Percentiles rank a stretch among this genome's conserved stretches.
Evolutionary conservation across 2,888 invertebrate genomes (phyloP).

Genomic region (Xestia sexstrigata): DNA sequence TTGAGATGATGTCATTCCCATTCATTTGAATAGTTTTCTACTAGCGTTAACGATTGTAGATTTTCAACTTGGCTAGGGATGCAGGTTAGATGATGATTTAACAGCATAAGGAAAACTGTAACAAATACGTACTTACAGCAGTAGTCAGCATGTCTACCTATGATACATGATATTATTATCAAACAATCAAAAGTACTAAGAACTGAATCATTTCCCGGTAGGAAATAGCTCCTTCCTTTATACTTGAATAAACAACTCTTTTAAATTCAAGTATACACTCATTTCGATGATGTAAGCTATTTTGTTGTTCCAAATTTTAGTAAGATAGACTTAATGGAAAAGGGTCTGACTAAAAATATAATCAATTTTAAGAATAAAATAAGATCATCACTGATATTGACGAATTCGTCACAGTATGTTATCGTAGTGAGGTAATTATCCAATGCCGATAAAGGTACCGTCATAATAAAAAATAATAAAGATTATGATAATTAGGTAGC

Average conservation of each 20-base stretch:
- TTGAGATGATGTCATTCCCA: no score
- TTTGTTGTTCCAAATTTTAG: slow-evolving; percentile 25
- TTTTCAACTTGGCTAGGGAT: no score
- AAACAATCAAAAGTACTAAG: slow-evolving; percentile 53
- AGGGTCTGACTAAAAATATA: slow-evolving; percentile 38
- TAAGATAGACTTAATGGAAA: slow-evolving; percentile 42
- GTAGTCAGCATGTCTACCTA: slow-evolving; percentile 70
- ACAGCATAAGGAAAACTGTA: slow-evolving; percentile 44
- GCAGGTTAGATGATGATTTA: neutral
- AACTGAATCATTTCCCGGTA: slow-evolving; percentile 59
- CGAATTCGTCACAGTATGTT: slow-evolving; percentile 36
- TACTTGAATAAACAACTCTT: neutral
- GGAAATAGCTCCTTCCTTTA: slow-evolving; percentile 22
- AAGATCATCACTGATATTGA: slow-evolving; percentile 36
- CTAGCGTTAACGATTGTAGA: no score
- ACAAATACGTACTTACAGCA: neutral
- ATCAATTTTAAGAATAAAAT: slow-evolving; percentile 38
- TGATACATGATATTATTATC: slow-evolving; percentile 21
- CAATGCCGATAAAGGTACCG: slow-evolving; percentile 17
- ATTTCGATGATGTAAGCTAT: slow-evolving; percentile 34
- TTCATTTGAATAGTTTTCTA: no score
- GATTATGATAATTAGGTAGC: slow-evolving; percentile 19
- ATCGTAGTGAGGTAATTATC: slow-evolving; percentile 40
- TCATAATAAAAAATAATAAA: slow-evolving; percentile 19
- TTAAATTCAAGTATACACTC: slow-evolving; percentile 17